phyloP scores from a whole-genome alignment of 1,140 invertebrate species.

The Solenopsis invicta region DNA sequence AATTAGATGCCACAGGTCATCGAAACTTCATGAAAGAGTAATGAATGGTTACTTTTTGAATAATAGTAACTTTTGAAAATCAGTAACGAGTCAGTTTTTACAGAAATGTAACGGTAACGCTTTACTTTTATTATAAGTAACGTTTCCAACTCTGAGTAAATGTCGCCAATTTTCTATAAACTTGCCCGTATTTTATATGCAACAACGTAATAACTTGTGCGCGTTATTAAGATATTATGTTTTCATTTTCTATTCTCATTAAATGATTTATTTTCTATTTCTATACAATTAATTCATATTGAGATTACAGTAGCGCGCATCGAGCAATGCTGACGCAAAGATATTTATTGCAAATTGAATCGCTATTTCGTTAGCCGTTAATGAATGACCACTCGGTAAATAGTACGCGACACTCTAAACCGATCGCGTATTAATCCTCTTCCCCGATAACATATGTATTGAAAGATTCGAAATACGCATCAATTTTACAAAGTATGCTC shows the following conservation, averaged over 20 bases:
- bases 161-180: neutral
- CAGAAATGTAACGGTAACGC: too few species aligned
- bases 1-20: too few species aligned
- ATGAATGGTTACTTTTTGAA: too few species aligned
- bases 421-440: conserved; percentile 17
- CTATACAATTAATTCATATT: neutral
- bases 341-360: conserved; percentile 29
- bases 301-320: neutral
- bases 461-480: neutral
- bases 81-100: too few species aligned
- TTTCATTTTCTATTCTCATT: neutral
- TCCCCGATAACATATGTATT: neutral
- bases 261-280: neutral
- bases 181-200: neutral
- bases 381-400: neutral
- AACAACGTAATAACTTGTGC: neutral
- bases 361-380: conserved; percentile 13
- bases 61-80: too few species aligned
- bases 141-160: too few species aligned
- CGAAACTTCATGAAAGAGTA: too few species aligned
- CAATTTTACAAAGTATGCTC: neutral
- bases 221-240: neutral
- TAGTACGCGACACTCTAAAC: neutral
- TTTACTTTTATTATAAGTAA: too few species aligned
- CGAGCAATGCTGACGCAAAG: neutral